Evolutionary conservation across 2,797 vertebrate genomes (phyloP), one percentile per base, ranked within the genome.

Genomic region (Botia kubotai): DNA sequence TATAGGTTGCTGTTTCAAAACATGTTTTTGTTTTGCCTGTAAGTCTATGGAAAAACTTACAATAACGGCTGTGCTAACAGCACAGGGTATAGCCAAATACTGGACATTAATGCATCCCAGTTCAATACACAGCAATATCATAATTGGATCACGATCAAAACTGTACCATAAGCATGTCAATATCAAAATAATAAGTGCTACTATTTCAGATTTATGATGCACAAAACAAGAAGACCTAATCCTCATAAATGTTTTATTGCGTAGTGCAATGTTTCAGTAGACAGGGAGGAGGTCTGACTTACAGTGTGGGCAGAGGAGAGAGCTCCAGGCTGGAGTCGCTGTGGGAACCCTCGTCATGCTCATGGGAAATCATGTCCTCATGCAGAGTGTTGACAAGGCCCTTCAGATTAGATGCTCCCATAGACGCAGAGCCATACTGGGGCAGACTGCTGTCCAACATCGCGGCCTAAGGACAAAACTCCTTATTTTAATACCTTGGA

Each of bases 321-420:
- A 97, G 94, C 81, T 97, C 97, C 10, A 96, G 95, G 85, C 98
- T 99, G 91, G 96, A 97, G 95, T 98, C 97, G 60, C 97, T 98
- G 91, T 95, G 96, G 78, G 96, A 97, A 88, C 96, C 97, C 86
- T 96, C 95, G 74, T 94, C 93, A 75, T 95, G 94, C 85, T 96
- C 95, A 87, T 94, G 93, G 65, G 95, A 95, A 86, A 96, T 97
- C 89, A 98, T 94, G 91, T 99, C 97, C 93, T 98, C 97, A 85
- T 96, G 96, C 85, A 97, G 95, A 16, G 94, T 87, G 17, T 90
- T 96, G 89, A 96, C 95, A 91, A 98, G 89, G 82, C 94, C 95
- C 92, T 95, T 96, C 88, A 98, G 92, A 79, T 95, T 93, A 89
- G 96, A 96, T 87, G 94, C 96, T 89, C 97, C 96, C 92, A 98